These are phyloP conservation scores for Eupeodes corollae DNA, from an alignment of 1,140 invertebrate genomes.

Conservation along the genomic window DNA sequence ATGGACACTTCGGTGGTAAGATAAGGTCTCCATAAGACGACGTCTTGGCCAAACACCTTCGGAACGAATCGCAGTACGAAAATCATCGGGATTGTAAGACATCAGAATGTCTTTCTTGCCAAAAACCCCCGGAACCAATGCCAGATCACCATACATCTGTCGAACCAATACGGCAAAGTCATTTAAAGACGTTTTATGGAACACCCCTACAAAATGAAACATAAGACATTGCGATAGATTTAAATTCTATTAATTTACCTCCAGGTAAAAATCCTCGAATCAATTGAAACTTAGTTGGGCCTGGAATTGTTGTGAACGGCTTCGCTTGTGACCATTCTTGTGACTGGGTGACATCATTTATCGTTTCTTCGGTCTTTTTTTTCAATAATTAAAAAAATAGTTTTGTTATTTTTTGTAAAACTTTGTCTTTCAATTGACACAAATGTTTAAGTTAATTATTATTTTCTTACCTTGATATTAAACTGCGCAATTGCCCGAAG, in stretches of 20 bases:
- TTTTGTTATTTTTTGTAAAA: not conserved
- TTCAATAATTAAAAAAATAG: not conserved
- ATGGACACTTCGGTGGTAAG: constrained; percentile 21
- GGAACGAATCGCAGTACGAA: constrained; percentile 20
- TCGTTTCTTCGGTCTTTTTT: too few species aligned
- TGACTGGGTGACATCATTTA: not conserved
- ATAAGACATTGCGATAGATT: not conserved
- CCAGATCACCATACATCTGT: constrained; percentile 20
- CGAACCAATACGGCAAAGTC: constrained; percentile 20
- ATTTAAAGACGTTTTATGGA: constrained; percentile 10
- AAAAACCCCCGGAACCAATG: constrained; percentile 18
- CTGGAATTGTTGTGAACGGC: constrained; percentile 22
- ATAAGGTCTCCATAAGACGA: constrained; percentile 17
- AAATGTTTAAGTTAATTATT: not conserved
- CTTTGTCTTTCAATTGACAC: not conserved
- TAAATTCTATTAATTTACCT: constrained; percentile 10
- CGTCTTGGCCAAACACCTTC: constrained; percentile 27
- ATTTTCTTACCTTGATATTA: too few species aligned
- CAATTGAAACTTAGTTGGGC: constrained; percentile 17
- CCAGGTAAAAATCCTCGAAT: constrained; percentile 24
- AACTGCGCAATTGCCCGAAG: too few species aligned
- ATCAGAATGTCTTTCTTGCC: constrained; percentile 20
- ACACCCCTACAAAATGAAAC: constrained; percentile 16
- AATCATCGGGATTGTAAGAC: constrained; percentile 26
- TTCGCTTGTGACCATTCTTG: constrained; percentile 13